Evolutionary conservation across 1,140 invertebrate species (phyloP), one percentile per base, ranked within the genome.

Genomic region (Akabosia matsudoensis): DNA sequence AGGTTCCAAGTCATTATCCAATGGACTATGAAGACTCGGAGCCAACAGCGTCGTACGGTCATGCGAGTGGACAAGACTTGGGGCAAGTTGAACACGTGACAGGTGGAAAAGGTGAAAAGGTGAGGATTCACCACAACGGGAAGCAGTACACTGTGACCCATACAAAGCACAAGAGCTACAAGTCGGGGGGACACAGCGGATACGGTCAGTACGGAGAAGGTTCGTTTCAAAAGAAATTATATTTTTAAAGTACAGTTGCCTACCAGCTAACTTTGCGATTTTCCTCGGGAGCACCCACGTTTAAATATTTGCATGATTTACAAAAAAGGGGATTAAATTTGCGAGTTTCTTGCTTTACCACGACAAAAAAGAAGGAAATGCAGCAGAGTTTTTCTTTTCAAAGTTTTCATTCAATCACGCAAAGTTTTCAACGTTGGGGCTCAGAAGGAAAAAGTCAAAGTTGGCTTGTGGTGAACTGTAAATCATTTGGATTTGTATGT

Each of bases 151-250:
- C 30, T 4, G 61, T 67, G 28, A 67, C 24, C 24, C 61, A 67
- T 28, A 31, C 28, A 10, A 67, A 28, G 22, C 24, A 67, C 7
- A 28, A 3, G 13, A 7, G 26, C 7, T 31, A 30, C 26, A 30
- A 30, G 10, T 30, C 7, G 3, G 26, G 26, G 10, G 61, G 61
- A 30, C 61, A 67, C n/a, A 30, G 7, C 31, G 61, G 61, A 24
- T 67, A 67, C 31, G 61, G 61, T 2, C 61, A 67, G n/a, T 67
- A 67, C n/a, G 61, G 61, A 13, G 61, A 67, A 67, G 61, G 61
- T 67, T 30, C n/a, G 54, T 67, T 56, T 7, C 3, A 56, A 56
- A 56, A 16, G 28, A 61, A 61, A n/a, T n/a, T n/a, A n/a, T n/a
- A n/a, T n/a, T n/a, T n/a, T n/a, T n/a, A n/a, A n/a, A n/a, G n/a